Percentiles rank a stretch among this genome's conserved stretches.
Evolutionary conservation across 2,797 vertebrate genomes (phyloP).

Genomic region (Lagorchestes hirsutus): DNA sequence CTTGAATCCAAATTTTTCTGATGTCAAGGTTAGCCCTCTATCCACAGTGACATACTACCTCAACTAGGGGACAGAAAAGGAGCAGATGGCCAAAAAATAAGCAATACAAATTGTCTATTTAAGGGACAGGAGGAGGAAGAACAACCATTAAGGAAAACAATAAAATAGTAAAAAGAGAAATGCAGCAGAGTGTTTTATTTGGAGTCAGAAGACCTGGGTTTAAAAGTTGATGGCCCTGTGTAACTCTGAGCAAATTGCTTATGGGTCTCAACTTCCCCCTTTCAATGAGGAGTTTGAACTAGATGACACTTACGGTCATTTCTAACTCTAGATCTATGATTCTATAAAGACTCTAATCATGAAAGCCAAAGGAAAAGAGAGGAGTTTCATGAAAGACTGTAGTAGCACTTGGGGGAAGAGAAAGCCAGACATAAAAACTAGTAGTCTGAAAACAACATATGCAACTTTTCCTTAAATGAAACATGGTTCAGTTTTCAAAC

Average conservation of each 20-base stretch:
- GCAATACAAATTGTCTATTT: neutral
- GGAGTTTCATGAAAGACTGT: neutral
- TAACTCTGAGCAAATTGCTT: neutral
- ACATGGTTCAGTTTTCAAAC: neutral
- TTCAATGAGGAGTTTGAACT: neutral
- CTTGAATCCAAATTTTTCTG: neutral
- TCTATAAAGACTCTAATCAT: neutral
- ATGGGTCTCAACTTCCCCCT: neutral
- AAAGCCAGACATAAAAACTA: neutral
- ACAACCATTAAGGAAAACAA: neutral
- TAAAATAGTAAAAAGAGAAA: neutral
- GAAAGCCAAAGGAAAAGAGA: neutral
- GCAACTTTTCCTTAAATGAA: neutral
- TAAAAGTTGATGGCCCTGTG: neutral
- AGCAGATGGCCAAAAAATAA: neutral
- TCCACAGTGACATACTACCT: neutral
- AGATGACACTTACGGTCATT: neutral
- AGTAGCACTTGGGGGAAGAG: neutral
- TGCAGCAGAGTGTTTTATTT: neutral
- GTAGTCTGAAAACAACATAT: neutral
- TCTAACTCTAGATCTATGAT: neutral
- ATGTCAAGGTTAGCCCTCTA: neutral
- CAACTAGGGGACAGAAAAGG: neutral
- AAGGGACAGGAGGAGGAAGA: neutral
- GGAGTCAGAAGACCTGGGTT: neutral